Evolutionary conservation across 2,888 invertebrate genomes (phyloP), one percentile per base, ranked within the genome.

Genomic region (Sinopyrophorus schimmeli): DNA sequence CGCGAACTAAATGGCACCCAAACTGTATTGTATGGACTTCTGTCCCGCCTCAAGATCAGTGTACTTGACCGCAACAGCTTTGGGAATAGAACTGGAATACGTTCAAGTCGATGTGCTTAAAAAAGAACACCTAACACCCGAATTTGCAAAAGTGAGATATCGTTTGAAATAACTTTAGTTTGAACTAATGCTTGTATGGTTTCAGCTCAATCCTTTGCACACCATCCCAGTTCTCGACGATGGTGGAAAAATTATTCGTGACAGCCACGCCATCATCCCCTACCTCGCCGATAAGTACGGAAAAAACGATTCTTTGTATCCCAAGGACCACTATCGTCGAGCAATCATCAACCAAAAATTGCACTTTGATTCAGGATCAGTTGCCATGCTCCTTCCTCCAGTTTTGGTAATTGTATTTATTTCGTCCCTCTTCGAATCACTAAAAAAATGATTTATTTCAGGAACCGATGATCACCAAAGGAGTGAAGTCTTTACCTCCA

Each of bases 211-310:
- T 64, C 80, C 80, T 1, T 75, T 76, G 57, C 80, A 79, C 60
- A 78, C 78, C 17, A 69, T 82, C 27, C 83, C 83, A 5, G 78
- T 79, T 1, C 61, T 86, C 31, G 79, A 77, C 44, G 78, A 77
- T 44, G 76, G 76, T 18, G 80, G 78, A 47, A 78, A 76, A 64
- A 52, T 74, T 76, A 48, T 68, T 12, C 77, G 55, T 70, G 73
- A 64, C 51, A 80, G 80, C 52, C 78, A 79, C 55, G 78, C 79
- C 0, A 79, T 80, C 23, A 66, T 70, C 5, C 70, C 57, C 4
- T 69, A 69, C 51, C 41, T 69, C 10, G 60, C 67, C 3, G 65
- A 62, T 26, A 64, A 66, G 53, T 69, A 67, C 43, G 62, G 72
- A 1, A 71, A 53, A 3, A 68, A 74, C 53, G 78, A 79, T 62